Percentiles rank a stretch among this genome's conserved stretches.
phyloP scores from a whole-genome alignment of 2,888 invertebrate genomes.

The Coleophora flavipennella region DNA sequence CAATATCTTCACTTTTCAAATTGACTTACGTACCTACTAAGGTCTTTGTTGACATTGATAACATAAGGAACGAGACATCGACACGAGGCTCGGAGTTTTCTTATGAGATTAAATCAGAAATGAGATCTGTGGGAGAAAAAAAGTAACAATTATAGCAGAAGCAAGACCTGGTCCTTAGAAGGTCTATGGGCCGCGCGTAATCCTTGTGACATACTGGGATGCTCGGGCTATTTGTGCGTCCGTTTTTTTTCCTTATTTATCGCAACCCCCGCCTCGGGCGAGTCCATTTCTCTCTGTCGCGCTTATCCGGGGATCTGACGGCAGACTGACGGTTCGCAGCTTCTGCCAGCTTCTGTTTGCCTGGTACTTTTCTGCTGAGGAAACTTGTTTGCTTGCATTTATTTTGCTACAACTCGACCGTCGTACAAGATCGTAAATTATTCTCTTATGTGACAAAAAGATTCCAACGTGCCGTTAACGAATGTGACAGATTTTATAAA shows the following conservation, averaged over 20 bases:
- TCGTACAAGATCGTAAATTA: not conserved
- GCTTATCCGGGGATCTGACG: conserved; percentile 64
- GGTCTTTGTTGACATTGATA: no score
- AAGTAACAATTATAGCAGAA: no score
- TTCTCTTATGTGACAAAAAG: no score
- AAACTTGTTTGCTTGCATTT: conserved; percentile 7
- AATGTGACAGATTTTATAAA: no score
- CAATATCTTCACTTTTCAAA: no score
- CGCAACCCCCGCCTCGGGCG: conserved; percentile 37
- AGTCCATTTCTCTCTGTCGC: conserved; percentile 66
- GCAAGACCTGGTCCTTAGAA: no score
- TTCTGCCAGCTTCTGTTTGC: conserved; percentile 41
- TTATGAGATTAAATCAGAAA: no score
- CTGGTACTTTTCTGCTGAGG: conserved; percentile 25
- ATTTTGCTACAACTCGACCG: not conserved
- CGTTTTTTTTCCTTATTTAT: conserved; percentile 62
- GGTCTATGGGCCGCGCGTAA: conserved; percentile 45
- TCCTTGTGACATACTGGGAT: conserved; percentile 54
- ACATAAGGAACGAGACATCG: no score
- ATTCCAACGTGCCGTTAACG: no score
- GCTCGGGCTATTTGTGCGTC: conserved; percentile 45
- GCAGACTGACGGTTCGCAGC: conserved; percentile 52
- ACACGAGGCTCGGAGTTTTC: no score
- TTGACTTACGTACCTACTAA: no score
- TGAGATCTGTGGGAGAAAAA: no score